A percentile compares a stretch with the other conserved stretches of the same genome.
Conservation (phyloP, 2,797 vertebrate species). For the Oryzias dopingdopingensis region DNA sequence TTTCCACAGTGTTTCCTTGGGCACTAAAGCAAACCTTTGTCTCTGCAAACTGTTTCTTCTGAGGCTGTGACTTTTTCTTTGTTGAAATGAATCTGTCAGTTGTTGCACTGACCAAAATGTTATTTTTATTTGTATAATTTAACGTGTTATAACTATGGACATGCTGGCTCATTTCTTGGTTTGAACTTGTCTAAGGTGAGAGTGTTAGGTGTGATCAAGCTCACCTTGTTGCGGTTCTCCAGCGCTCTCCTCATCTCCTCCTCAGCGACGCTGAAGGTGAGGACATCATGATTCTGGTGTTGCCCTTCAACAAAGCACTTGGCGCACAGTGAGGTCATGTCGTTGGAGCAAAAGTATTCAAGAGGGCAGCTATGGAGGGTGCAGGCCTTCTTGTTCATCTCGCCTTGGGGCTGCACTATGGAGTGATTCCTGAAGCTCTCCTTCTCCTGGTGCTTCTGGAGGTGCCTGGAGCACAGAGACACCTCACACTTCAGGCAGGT, state of each 20-base stretch:
- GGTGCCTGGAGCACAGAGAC: conserved; percentile 75
- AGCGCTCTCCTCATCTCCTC: conserved; percentile 70
- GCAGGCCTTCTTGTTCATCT: conserved; percentile 47
- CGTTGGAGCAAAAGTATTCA: conserved; percentile 73
- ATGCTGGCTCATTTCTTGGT: no score
- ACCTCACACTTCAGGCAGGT: conserved; percentile 76
- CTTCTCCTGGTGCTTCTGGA: conserved; percentile 69
- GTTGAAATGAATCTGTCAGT: no score
- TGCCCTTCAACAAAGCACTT: conserved; percentile 56
- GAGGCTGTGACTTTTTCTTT: no score
- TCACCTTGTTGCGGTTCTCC: conserved; percentile 61
- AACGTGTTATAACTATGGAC: no score
- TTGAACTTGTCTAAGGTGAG: background rate
- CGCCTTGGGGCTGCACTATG: conserved; percentile 49
- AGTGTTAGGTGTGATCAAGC: background rate
- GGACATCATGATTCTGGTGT: conserved; percentile 73
- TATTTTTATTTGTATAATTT: background rate
- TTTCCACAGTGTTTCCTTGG: no score
- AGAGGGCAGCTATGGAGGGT: conserved; percentile 57
- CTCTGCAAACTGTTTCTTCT: no score
- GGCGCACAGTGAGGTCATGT: conserved; percentile 63
- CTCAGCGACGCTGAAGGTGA: conserved; percentile 68
- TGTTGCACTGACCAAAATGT: no score
- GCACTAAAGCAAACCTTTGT: no score
- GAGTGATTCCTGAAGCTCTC: conserved; percentile 54